Percentiles rank a stretch among this genome's conserved stretches.
Evolutionary conservation across 2,113 vertebrate species (phyloP).

Genomic region (Ariopsis seemanni): DNA sequence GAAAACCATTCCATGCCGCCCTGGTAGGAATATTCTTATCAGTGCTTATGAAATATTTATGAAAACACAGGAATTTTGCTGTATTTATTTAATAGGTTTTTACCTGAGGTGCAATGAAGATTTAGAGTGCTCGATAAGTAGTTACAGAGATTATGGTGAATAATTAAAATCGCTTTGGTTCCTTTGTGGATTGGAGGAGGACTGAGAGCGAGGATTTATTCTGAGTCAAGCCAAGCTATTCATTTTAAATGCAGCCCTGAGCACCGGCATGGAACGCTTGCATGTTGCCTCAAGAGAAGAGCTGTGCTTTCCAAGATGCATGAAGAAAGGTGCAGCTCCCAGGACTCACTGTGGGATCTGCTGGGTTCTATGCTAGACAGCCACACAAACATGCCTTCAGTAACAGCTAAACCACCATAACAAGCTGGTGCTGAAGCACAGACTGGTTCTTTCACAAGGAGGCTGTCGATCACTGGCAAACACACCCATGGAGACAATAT

Average conservation of each 20-base stretch:
- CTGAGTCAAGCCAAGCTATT: conserved; percentile 43
- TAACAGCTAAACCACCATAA: conserved; percentile 33
- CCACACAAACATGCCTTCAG: conserved; percentile 30
- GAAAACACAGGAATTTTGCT: conserved; percentile 37
- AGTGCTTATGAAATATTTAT: conserved; percentile 54
- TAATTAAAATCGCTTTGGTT: conserved; percentile 52
- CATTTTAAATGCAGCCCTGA: conserved; percentile 52
- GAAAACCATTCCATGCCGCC: not conserved
- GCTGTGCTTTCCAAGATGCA: conserved; percentile 2
- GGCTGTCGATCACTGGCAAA: not conserved
- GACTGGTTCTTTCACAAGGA: not conserved
- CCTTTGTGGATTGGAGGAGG: conserved; percentile 43
- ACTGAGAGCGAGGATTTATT: conserved; percentile 49
- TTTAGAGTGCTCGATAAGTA: conserved; percentile 39
- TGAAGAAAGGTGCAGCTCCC: conserved; percentile 21
- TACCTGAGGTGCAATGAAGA: conserved; percentile 42
- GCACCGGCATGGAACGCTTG: conserved; percentile 44
- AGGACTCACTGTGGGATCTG: conserved; percentile 25
- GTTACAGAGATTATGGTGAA: conserved; percentile 52
- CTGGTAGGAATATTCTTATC: conserved; percentile 40
- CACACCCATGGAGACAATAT: not conserved
- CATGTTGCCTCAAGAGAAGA: not conserved
- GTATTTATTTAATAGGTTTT: conserved; percentile 51
- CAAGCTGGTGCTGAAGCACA: not conserved
- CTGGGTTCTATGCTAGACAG: conserved; percentile 23